Percentiles rank a stretch among this genome's conserved stretches.
These are phyloP conservation scores for Chelon labrosus DNA, from an alignment of 2,797 vertebrate species.

Conservation along the genomic window DNA sequence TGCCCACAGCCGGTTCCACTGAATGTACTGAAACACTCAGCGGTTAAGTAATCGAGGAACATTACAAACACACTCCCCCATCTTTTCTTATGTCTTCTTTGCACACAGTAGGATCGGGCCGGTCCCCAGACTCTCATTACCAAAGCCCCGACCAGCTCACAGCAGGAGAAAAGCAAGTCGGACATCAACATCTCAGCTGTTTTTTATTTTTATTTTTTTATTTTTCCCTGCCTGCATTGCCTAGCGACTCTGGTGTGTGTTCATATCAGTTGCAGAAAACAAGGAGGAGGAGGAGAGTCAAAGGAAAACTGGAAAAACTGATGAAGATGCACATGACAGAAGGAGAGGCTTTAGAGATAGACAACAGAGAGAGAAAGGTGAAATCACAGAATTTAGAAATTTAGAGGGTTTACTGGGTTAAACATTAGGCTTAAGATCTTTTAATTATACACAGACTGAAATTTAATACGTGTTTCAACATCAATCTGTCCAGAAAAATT, in stretches of 20 bases:
- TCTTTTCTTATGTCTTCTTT: background rate
- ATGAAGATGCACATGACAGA: constrained; percentile 5
- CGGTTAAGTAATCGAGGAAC: constrained; percentile 34
- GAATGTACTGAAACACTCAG: constrained; percentile 14
- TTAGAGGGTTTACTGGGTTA: too few relatives aligned
- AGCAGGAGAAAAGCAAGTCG: constrained; percentile 60
- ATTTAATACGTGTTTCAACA: background rate
- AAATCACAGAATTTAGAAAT: too few relatives aligned
- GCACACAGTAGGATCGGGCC: constrained; percentile 29
- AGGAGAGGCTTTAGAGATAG: background rate
- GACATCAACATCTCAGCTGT: constrained; percentile 67
- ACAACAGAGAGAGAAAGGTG: background rate
- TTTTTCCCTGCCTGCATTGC: constrained; percentile 21
- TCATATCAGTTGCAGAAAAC: constrained; percentile 40
- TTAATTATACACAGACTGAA: too few relatives aligned
- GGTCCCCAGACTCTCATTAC: constrained; percentile 75
- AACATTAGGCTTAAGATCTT: too few relatives aligned
- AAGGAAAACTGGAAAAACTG: constrained; percentile 5
- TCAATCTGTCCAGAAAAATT: too few relatives aligned
- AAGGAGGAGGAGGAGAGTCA: background rate
- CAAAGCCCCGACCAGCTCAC: constrained; percentile 54
- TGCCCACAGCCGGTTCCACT: constrained; percentile 29
- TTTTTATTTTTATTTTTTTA: constrained; percentile 6
- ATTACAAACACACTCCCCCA: constrained; percentile 21
- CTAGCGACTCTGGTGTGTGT: constrained; percentile 50